phyloP scores from a whole-genome alignment of 2,888 invertebrate species.

The Eilema depressum region DNA sequence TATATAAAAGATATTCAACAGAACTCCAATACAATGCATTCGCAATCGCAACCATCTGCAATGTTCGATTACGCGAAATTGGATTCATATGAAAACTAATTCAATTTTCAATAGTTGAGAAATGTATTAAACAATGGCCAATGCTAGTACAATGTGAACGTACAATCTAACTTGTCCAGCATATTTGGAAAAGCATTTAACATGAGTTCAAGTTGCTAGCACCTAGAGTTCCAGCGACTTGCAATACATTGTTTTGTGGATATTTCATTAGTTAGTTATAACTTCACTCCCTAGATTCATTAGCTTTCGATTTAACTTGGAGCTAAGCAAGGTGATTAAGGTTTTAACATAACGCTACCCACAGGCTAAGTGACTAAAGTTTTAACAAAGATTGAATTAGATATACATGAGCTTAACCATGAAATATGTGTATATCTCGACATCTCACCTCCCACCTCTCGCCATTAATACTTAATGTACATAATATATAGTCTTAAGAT shows the following conservation, averaged over 20 bases:
- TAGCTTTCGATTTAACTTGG: slow-evolving; percentile 22
- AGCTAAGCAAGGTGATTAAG: slow-evolving; percentile 22
- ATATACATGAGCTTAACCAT: neutral
- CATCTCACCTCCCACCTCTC: neutral
- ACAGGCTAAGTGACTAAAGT: slow-evolving; percentile 14
- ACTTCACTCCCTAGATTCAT: slow-evolving; percentile 25
- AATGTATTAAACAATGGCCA: slow-evolving; percentile 38
- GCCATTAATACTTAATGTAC: too few relatives aligned
- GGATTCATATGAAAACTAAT: slow-evolving; percentile 28
- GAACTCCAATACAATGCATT: too few relatives aligned
- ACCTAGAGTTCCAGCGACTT: slow-evolving; percentile 20
- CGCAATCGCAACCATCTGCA: neutral
- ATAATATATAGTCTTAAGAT: too few relatives aligned
- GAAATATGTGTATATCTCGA: neutral
- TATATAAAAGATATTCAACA: neutral
- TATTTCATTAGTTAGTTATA: slow-evolving; percentile 36
- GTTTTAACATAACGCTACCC: slow-evolving; percentile 23
- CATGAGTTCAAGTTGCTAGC: slow-evolving; percentile 19
- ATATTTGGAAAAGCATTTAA: slow-evolving; percentile 21
- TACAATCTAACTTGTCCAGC: slow-evolving; percentile 37
- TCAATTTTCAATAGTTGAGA: slow-evolving; percentile 26
- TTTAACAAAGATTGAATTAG: slow-evolving; percentile 20
- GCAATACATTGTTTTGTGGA: slow-evolving; percentile 32
- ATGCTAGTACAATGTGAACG: slow-evolving; percentile 14
- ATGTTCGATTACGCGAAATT: slow-evolving; percentile 17